These are phyloP conservation scores for Andrena bicolor DNA, from an alignment of 2,888 invertebrate genomes.

Conservation along the genomic window DNA sequence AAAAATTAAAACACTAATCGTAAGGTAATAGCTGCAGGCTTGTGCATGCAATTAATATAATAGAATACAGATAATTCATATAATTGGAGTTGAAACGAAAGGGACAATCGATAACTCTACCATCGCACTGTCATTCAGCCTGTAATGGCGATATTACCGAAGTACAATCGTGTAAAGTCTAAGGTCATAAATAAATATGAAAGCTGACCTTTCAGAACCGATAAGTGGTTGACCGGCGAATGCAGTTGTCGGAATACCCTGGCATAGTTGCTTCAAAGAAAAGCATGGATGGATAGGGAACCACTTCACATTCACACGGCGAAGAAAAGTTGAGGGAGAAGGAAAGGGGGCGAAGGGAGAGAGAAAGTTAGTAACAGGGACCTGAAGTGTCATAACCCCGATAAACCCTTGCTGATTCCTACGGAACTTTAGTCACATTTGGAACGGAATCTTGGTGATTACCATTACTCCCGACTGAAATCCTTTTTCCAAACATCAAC, in stretches of 20 bases:
- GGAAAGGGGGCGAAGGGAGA: constrained; percentile 43
- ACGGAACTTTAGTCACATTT: constrained; percentile 76
- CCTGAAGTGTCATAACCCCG: constrained; percentile 81
- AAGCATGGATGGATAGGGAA: constrained; percentile 40
- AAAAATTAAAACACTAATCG: too few species aligned
- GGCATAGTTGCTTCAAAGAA: background rate
- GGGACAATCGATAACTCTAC: background rate
- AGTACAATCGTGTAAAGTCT: constrained; percentile 17
- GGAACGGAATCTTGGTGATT: constrained; percentile 81
- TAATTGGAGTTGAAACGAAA: background rate
- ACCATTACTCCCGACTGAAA: constrained; percentile 82
- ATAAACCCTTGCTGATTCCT: constrained; percentile 80
- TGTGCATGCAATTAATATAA: too few species aligned
- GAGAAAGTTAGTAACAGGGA: constrained; percentile 52
- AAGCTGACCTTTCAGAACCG: constrained; percentile 28
- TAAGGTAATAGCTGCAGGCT: too few species aligned
- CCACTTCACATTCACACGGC: constrained; percentile 24
- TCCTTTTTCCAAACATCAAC: constrained; percentile 77
- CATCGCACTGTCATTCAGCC: background rate
- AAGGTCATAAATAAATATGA: constrained; percentile 57
- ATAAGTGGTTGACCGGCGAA: constrained; percentile 34
- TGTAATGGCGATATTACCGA: constrained; percentile 10
- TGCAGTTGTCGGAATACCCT: background rate
- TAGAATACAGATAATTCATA: background rate
- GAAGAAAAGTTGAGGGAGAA: constrained; percentile 42